Conservation (phyloP, 2,888 invertebrate genomes). For the Drosophila glabriapex region DNA sequence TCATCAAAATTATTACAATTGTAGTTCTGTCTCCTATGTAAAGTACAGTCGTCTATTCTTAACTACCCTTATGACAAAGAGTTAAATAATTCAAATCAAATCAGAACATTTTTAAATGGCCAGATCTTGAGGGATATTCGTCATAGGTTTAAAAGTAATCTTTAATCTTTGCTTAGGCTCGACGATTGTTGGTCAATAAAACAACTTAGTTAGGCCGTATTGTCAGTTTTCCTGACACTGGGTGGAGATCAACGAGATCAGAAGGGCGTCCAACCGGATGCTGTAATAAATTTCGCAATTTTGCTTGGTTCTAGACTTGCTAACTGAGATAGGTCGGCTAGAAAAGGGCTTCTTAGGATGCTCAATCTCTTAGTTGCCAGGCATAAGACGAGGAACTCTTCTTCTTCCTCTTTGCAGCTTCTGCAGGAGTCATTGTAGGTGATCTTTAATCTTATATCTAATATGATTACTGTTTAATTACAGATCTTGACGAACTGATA, state of each 20-base stretch:
- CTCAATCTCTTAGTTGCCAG: neutral
- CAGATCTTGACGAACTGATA: neutral
- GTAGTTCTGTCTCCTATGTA: neutral
- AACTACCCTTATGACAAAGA: neutral
- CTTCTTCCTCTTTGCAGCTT: neutral
- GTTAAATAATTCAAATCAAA: neutral
- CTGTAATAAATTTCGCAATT: neutral
- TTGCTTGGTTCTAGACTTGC: too few species aligned
- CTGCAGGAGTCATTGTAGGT: neutral
- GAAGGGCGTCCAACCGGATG: neutral
- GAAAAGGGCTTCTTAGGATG: neutral
- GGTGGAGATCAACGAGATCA: neutral
- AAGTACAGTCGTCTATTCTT: neutral
- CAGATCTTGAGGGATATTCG: neutral
- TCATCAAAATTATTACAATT: neutral
- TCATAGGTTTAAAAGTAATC: neutral
- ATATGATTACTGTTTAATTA: neutral
- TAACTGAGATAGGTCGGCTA: neutral
- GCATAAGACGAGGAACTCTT: neutral
- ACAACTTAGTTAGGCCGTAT: neutral
- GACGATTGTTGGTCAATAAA: neutral
- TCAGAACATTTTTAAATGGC: neutral
- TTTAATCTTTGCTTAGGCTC: neutral
- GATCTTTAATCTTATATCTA: neutral
- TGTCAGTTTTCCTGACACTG: neutral